Base-by-base conservation (phyloP, 2,797 vertebrate genomes). In the Danionella dracula region DNA sequence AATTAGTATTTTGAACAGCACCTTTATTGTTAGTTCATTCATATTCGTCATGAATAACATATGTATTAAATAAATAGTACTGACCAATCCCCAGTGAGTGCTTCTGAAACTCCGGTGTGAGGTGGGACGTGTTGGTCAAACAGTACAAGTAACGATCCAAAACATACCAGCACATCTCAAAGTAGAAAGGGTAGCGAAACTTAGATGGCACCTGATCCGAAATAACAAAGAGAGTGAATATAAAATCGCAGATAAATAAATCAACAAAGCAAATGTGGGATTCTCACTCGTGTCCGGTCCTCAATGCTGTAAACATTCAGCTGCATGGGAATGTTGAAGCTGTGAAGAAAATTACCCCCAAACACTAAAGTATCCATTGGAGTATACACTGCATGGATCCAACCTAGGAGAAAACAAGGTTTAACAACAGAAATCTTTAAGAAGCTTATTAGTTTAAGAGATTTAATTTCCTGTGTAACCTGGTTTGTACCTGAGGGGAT, bases 251-350 rank as follows among this genome's bases (percentile, higher is more conserved):
- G 12, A 1, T 7, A 6, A 16, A 31, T 19, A n/a, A 64, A 32
- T 19, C 1, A 11, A 32, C 4, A 2, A 20, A 8, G 11, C 10
- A 9, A 15, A 9, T 13, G 20, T 10, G 4, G 8, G 7, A 48
- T 8, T 12, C 91, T 86, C 60, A 97, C 96, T 88, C 95, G 87
- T 0, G 94, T 98, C 41, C 95, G 92, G 83, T 99, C 96, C 84
- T 98, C 96, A 5, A 96, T 96, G 82, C 89, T 97, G 82, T 97
- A 97, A 81, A 99, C 97, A 70, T 93, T 94, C 38, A 99, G 92
- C 78, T 99, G 96, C 94, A 96, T 99, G 60, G 96, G 96, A 84
- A 99, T 98, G 83, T 99, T 99, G 84, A 99, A 99, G 78, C 96
- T 98, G 85, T 99, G 96, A 57, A 99, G 89, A 81, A 99, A 99